A percentile compares a stretch with the other conserved stretches of the same genome.
These are phyloP conservation scores for Tetragnatha versicolor DNA, from an alignment of 1,140 invertebrate genomes.

Conservation along the genomic window DNA sequence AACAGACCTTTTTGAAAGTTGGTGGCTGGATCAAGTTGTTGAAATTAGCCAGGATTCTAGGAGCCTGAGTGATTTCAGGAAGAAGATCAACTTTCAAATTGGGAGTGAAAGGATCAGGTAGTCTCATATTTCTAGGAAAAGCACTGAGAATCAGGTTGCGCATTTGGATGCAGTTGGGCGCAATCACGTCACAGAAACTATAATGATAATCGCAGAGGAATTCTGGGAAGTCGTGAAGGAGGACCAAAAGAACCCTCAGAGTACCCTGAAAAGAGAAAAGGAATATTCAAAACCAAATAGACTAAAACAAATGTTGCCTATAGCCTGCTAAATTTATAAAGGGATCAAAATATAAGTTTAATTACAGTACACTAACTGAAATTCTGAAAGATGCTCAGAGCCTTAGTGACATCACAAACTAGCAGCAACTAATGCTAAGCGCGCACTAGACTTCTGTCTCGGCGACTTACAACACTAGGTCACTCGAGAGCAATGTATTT, in stretches of 20 bases:
- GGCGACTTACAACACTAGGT: no score
- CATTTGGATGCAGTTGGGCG: slow-evolving; percentile 99
- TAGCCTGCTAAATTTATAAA: no score
- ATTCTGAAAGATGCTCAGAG: no score
- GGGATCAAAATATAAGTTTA: no score
- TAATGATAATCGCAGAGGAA: slow-evolving; percentile 99
- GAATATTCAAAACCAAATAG: no score
- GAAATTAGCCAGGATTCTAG: slow-evolving; percentile 90
- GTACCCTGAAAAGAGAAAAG: slow-evolving; percentile 75
- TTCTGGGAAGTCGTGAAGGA: slow-evolving; percentile 98
- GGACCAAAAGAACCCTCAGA: slow-evolving; percentile 89
- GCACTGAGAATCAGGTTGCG: slow-evolving; percentile 96
- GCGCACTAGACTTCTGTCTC: no score
- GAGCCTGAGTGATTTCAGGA: slow-evolving; percentile 79
- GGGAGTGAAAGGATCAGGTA: slow-evolving; percentile 97
- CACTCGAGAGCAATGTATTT: no score
- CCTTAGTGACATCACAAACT: no score
- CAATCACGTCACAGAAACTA: slow-evolving; percentile 99
- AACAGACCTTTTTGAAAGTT: slow-evolving; percentile 80
- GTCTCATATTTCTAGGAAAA: slow-evolving; percentile 95
- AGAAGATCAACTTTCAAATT: slow-evolving; percentile 97
- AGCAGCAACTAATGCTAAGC: no score
- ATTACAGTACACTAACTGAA: no score
- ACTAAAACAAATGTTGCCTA: no score
- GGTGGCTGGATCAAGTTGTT: slow-evolving; percentile 83